Percentiles rank a stretch among this genome's conserved stretches.
Conservation (phyloP, 2,113 vertebrate genomes). For the Myrmecobius fasciatus region DNA sequence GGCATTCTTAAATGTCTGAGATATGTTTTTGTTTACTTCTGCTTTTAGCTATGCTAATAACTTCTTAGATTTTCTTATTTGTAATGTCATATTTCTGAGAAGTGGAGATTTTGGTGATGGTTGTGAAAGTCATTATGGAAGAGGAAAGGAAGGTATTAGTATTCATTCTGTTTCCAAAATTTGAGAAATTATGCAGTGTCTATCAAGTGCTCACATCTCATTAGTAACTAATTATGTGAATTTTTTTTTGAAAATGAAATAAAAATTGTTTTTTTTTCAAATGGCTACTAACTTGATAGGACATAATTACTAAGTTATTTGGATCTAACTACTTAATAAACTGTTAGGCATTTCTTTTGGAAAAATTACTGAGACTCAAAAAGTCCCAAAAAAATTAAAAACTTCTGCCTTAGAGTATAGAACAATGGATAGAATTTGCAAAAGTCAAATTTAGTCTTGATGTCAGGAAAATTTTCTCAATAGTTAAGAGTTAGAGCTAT, state of each 20-base stretch:
- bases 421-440: neutral
- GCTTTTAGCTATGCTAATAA: neutral
- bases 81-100: neutral
- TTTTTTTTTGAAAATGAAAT: neutral
- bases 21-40: neutral
- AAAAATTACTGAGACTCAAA: neutral
- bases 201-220: neutral
- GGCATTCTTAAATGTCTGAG: neutral
- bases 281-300: neutral
- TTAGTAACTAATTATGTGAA: neutral
- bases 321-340: neutral
- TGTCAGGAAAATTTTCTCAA: neutral
- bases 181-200: neutral
- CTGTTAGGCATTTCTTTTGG: neutral
- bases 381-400: neutral
- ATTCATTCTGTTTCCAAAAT: neutral
- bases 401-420: neutral
- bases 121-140: neutral
- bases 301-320: neutral
- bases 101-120: neutral
- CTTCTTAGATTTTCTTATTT: neutral
- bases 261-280: neutral
- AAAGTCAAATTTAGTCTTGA: neutral
- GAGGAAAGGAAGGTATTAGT: neutral
- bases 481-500: neutral